Evolutionary conservation across 2,888 invertebrate species (phyloP).

Genomic region (Megalurothrips usitatus): DNA sequence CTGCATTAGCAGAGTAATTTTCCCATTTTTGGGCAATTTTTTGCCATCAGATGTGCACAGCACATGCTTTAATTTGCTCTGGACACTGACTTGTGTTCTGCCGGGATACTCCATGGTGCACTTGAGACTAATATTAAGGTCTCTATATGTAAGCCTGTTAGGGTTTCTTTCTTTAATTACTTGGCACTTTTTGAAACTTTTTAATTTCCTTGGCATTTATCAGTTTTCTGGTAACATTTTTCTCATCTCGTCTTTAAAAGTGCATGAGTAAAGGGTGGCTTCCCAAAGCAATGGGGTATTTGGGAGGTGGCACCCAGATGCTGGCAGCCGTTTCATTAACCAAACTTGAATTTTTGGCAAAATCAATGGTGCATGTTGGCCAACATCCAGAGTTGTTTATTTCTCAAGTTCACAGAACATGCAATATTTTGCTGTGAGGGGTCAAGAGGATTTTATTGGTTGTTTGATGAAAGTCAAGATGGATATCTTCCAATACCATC

Average conservation of each 20-base stretch:
- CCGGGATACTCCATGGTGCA: too few relatives aligned
- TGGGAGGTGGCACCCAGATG: neutral
- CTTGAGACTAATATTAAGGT: neutral
- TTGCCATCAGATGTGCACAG: too few relatives aligned
- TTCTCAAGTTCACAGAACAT: neutral
- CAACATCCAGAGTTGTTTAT: neutral
- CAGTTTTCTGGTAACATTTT: neutral
- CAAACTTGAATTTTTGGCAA: too few relatives aligned
- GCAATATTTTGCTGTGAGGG: neutral
- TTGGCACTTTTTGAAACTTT: neutral
- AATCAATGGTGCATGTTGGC: neutral
- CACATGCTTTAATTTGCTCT: too few relatives aligned
- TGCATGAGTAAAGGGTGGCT: neutral
- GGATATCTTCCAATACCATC: neutral
- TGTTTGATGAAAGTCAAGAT: neutral
- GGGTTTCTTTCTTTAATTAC: neutral
- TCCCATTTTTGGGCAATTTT: neutral
- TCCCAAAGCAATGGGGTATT: neutral
- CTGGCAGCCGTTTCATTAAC: too few relatives aligned
- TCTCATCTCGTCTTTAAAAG: neutral
- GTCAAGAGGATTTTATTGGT: neutral
- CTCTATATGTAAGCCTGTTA: neutral
- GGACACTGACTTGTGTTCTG: too few relatives aligned
- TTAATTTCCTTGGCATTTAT: neutral
- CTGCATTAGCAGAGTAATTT: constrained; percentile 26